Evolutionary conservation across 2,888 invertebrate species (phyloP), one percentile per base, ranked within the genome.

Genomic region (Nudaria mundana): DNA sequence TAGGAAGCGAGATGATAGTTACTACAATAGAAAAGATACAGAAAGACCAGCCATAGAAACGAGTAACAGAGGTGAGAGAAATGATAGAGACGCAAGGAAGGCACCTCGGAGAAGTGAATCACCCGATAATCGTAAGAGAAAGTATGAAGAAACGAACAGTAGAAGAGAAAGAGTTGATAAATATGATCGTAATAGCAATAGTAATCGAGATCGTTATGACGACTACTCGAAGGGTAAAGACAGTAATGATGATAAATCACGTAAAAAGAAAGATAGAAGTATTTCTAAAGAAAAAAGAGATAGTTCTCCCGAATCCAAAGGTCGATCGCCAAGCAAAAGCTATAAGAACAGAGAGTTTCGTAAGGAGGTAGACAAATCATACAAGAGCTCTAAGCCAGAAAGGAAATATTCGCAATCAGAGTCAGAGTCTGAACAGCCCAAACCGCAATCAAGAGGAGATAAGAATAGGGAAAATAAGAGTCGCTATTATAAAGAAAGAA

Each of bases 391-490:
- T 2, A 71, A 52, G 41, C 42, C 62, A 1, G 69, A 71, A 24
- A 65, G 61, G 45, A 62, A 63, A 29, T 67, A 72, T 7, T 57
- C 73, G 0, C 72, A 79, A 1, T 75, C 81, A 0, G 84, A 81
- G 42, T 77, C 83, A 0, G 82, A 82, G 23, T 25, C 61, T 0
- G 82, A 82, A 3, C 59, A 62, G 5, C 59, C 63, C 3, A 77
- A 71, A 55, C 69, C 56, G n/a, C 68, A 48, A 37, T 39, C 47
- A n/a, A 38, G 10, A 22, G 42, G 37, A 15, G 70, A 70, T 14
- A 77, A 67, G 43, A 43, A 37, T 37, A 40, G 52, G 5, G 75
- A 70, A 47, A 65, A 52, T 37, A 73, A 71, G 48, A 56, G 61
- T 18, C 70, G 70, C 24, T 66, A 73, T 46, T 56, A 72, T 32